Evolutionary conservation across 2,888 invertebrate genomes (phyloP).

Genomic region (Xestia c-nigrum): DNA sequence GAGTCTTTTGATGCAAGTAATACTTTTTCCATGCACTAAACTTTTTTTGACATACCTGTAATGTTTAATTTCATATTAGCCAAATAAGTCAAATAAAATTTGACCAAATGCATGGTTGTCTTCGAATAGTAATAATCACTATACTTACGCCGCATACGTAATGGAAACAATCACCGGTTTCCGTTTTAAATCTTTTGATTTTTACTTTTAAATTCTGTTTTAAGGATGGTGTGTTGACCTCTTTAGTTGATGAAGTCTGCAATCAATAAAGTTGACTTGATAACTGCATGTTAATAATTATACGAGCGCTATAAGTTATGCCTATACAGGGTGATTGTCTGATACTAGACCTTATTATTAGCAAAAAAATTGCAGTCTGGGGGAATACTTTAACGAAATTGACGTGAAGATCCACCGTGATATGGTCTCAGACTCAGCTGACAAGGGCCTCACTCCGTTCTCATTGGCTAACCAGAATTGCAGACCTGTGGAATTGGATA

Average conservation of each 20-base stretch:
- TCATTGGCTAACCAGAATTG: not conserved
- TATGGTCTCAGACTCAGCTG: not conserved
- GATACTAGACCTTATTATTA: too few relatives aligned
- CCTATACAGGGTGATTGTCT: not conserved
- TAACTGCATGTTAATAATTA: not conserved
- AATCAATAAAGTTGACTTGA: conserved; percentile 36
- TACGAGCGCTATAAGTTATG: not conserved
- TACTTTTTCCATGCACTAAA: conserved; percentile 79
- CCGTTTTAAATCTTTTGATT: conserved; percentile 46
- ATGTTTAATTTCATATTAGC: not conserved
- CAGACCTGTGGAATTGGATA: not conserved
- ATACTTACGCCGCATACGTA: conserved; percentile 71
- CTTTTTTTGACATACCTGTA: conserved; percentile 81
- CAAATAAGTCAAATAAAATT: not conserved
- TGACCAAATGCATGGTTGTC: not conserved
- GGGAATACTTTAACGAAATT: not conserved
- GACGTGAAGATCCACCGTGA: not conserved
- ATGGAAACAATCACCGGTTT: conserved; percentile 20
- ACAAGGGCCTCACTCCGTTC: not conserved
- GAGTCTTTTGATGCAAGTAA: conserved; percentile 79
- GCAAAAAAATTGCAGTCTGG: not conserved
- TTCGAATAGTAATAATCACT: not conserved
- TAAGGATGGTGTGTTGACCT: conserved; percentile 11
- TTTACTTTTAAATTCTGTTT: conserved; percentile 39
- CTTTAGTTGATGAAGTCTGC: conserved; percentile 64